Conservation (phyloP, 2,113 vertebrate genomes). For the Odocoileus virginianus region DNA sequence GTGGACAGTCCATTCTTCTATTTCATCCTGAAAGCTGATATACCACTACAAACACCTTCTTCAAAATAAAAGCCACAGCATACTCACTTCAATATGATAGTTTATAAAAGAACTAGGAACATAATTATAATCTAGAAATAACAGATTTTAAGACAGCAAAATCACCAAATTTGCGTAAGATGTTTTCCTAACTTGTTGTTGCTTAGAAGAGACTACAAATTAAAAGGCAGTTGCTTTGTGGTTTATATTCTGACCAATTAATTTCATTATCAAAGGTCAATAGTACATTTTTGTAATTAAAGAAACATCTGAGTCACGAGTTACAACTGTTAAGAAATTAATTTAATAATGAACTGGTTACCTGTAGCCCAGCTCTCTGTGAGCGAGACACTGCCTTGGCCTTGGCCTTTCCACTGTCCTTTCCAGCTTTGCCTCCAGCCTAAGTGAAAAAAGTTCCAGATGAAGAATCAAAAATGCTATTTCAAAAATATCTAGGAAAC, state of each 20-base stretch:
- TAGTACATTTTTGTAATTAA: neutral
- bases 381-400: constrained; percentile 98
- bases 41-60: neutral
- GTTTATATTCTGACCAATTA: neutral
- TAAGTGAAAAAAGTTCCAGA: constrained; percentile 65
- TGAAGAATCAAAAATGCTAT: neutral
- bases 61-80: neutral
- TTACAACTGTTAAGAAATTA: neutral
- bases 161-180: neutral
- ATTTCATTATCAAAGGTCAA: neutral
- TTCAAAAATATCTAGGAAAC: neutral
- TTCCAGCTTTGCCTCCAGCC: constrained; percentile 98
- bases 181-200: neutral
- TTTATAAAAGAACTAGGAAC: neutral
- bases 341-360: constrained; percentile 56
- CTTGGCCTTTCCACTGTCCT: constrained; percentile 99
- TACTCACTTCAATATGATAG: neutral
- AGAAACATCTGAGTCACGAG: neutral
- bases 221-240: neutral
- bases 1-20: neutral
- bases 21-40: neutral
- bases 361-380: constrained; percentile 97
- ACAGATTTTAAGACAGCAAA: neutral
- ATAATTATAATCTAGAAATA: neutral
- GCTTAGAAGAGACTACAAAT: neutral